Evolutionary conservation across 1,140 invertebrate genomes (phyloP), one percentile per base, ranked within the genome.

Genomic region (Epicauta chinensis): DNA sequence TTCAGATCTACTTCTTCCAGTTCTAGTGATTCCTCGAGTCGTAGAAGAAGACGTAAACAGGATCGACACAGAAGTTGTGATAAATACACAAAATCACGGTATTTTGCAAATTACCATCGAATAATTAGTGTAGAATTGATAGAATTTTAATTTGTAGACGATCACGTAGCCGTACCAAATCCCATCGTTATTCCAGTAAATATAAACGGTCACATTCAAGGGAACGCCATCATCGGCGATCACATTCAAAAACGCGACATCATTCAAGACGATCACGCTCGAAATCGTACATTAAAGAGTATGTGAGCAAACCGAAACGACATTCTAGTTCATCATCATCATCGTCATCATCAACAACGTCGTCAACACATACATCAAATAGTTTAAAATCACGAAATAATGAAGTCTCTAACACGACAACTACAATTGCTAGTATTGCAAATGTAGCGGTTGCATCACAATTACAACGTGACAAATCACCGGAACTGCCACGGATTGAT

Each of bases 1-100:
- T 23, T 9, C 34, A 63, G 60, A 58, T 64, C 63, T 32, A 63
- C 52, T 35, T 66, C 64, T 17, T 63, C 62, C 41, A 56, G 60
- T 45, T 63, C 64, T n/a, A 53, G 54, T 23, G 54, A 56, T 14
- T 60, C 60, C 11, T 53, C 55, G 56, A 63, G 51, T 53, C 56
- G 37, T 39, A 42, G 45, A 13, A 59, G 51, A 17, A 59, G 50
- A 17, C 47, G 56, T 13, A 44, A 51, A 23, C 23, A 23, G 4
- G 23, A 23, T 7, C 23, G 23, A 23, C 54, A 55, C 6, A 53
- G 51, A 49, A 62, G 55, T 12, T 53, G 56, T 6, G 58, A 62
- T 39, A 49, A 41, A 13, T 54, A 57, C 40, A 46, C 52, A 7
- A 61, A 49, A 53, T 57, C 44, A 29, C 53, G 55, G 61, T 62